Evolutionary conservation across 2,113 vertebrate genomes (phyloP).

Genomic region (Phylloscopus whistleri): DNA sequence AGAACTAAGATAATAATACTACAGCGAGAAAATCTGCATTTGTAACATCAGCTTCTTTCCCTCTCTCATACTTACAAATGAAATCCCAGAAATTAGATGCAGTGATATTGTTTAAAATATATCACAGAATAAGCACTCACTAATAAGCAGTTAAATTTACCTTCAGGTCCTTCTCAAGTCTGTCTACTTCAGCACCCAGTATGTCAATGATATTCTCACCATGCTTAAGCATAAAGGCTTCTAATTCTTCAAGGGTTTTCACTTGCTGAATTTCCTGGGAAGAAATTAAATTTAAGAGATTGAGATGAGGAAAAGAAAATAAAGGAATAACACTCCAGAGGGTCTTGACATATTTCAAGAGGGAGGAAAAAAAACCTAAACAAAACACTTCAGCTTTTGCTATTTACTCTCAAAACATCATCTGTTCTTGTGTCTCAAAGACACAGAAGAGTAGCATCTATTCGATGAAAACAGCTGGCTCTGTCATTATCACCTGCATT

Average conservation of each 20-base stretch:
- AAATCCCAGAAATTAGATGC: background rate
- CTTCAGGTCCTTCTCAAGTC: constrained; percentile 96
- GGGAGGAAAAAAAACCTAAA: background rate
- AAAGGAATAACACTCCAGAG: background rate
- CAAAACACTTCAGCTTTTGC: background rate
- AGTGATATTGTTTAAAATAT: background rate
- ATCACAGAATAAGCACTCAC: background rate
- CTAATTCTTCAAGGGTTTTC: constrained; percentile 92
- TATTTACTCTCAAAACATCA: background rate
- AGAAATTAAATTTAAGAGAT: constrained; percentile 16
- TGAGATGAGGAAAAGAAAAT: background rate
- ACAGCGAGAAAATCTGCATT: background rate
- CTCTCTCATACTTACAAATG: background rate
- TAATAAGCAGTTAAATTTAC: constrained; percentile 64
- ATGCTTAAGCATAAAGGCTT: constrained; percentile 97
- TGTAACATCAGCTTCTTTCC: background rate
- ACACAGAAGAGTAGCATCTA: background rate
- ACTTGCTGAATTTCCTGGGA: constrained; percentile 94
- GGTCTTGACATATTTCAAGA: background rate
- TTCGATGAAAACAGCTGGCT: background rate
- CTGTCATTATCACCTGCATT: background rate
- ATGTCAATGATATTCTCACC: constrained; percentile 98
- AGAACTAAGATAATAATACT: background rate
- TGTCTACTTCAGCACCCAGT: constrained; percentile 94
- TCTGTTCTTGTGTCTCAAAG: background rate